phyloP scores from a whole-genome alignment of 2,797 vertebrate species.

The Tachyglossus aculeatus region DNA sequence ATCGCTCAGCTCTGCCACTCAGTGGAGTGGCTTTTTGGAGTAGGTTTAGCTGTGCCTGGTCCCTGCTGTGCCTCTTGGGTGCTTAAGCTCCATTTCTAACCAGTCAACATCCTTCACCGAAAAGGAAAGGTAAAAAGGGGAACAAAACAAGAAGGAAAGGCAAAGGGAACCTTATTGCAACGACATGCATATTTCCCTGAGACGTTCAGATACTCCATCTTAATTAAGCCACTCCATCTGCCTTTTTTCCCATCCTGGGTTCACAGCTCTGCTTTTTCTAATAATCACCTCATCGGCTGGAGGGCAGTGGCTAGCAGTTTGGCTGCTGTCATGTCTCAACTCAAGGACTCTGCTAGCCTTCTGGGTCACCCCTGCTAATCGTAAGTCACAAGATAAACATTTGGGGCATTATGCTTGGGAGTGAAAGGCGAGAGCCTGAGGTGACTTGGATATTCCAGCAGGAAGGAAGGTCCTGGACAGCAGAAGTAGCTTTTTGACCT shows the following conservation, averaged over 20 bases:
- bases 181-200: neutral
- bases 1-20: too few relatives aligned
- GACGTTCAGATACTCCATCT: neutral
- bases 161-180: neutral
- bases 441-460: neutral
- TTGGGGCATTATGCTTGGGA: neutral
- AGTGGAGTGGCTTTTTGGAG: too few relatives aligned
- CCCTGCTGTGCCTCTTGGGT: neutral
- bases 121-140: neutral
- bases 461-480: accelerated
- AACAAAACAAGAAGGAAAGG: neutral
- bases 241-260: neutral
- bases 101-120: neutral
- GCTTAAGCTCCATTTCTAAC: neutral
- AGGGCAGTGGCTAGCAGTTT: slow-evolving; percentile 29
- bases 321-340: slow-evolving; percentile 61
- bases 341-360: slow-evolving; percentile 53
- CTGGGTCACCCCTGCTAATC: slow-evolving; percentile 38
- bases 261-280: neutral
- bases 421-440: neutral
- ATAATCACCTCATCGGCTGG: slow-evolving; percentile 16
- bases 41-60: neutral
- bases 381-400: slow-evolving; percentile 24
- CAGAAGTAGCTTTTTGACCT: too few relatives aligned
- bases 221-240: slow-evolving; percentile 13